Base-by-base conservation (phyloP, 2,888 invertebrate species). In the Clunio marinus region DNA sequence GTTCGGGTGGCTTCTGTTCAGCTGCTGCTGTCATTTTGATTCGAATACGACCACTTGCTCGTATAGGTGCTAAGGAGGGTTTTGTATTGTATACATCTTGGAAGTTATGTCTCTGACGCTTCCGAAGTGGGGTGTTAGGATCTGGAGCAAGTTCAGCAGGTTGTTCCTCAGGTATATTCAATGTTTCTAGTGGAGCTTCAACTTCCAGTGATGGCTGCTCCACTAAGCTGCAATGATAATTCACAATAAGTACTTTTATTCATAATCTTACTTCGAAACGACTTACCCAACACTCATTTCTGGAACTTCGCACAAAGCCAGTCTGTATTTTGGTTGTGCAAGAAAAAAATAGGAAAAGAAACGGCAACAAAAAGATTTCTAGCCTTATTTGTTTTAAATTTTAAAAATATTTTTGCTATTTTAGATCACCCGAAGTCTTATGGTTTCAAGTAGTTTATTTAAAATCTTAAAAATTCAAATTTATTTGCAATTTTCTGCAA, bases 1-100 rank as follows among this genome's bases (percentile, higher is more conserved):
- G 51, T n/a, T 51, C 51, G 51, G 51, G 51, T 20, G 22, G 51
- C 13, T 51, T 51, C 51, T 51, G 51, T n/a, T 51, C 66, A 7
- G 66, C 66, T 55, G 66, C 66, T 24, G 66, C 66, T 35, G 46
- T 46, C 66, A 66, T 66, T 66, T 66, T 66, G n/a, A 66, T 55
- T n/a, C 66, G 27, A 24, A 66, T 66, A 1, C 66, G 32, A 1
- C 66, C 66, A 35, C 66, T 66, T 7, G 66, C 55, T n/a, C 66
- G 51, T n/a, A 45, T 15, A 25, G 66, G 55, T 20, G 35, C 20
- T 1, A 45, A 24, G 1, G 32, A 15, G 2, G 20, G 22, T 24
- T 66, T 66, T 15, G 57, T 57, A 13, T 66, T 66, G 3, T 51
- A 66, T 5, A 66, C 46, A 66, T 66, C 66, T 15, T 55, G 55